These are phyloP conservation scores for Peromyscus californicus DNA, from an alignment of 2,113 vertebrate genomes.

Conservation along the genomic window DNA sequence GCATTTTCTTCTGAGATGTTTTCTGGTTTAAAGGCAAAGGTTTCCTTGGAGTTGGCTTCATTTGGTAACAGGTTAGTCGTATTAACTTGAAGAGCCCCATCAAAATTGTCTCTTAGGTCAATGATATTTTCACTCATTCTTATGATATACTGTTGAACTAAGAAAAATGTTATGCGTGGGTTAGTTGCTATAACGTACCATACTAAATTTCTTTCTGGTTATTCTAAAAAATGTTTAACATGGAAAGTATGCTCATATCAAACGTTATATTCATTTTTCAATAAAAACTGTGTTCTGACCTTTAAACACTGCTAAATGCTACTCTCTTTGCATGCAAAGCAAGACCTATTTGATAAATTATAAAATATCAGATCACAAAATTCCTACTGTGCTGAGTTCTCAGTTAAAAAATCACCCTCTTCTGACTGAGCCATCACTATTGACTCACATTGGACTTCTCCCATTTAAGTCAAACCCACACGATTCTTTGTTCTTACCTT, in stretches of 20 bases:
- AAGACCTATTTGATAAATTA: not conserved
- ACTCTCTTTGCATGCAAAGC: not conserved
- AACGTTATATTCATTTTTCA: slow-evolving; percentile 3
- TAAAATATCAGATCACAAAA: not conserved
- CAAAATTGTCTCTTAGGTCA: slow-evolving; percentile 83
- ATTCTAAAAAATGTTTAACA: slow-evolving; percentile 9
- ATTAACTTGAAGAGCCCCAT: slow-evolving; percentile 73
- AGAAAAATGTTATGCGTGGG: slow-evolving; percentile 22
- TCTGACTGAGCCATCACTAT: not conserved
- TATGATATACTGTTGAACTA: slow-evolving; percentile 87
- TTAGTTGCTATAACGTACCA: slow-evolving; percentile 2
- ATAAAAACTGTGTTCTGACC: slow-evolving; percentile 7
- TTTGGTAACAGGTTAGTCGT: slow-evolving; percentile 75
- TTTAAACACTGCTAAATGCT: slow-evolving; percentile 9
- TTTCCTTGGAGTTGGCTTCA: slow-evolving; percentile 77
- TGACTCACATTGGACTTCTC: not conserved
- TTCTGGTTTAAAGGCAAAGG: slow-evolving; percentile 78
- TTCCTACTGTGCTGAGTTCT: not conserved
- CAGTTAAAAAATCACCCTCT: not conserved
- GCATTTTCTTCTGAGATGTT: slow-evolving; percentile 70
- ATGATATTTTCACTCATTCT: slow-evolving; percentile 82
- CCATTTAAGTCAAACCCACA: not conserved
- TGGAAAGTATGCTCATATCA: not conserved
- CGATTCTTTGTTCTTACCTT: slow-evolving; percentile 75
- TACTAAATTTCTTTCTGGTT: slow-evolving; percentile 27